Evolutionary conservation across 1,140 invertebrate genomes (phyloP), one percentile per base, ranked within the genome.

Genomic region (Nymphalis io): DNA sequence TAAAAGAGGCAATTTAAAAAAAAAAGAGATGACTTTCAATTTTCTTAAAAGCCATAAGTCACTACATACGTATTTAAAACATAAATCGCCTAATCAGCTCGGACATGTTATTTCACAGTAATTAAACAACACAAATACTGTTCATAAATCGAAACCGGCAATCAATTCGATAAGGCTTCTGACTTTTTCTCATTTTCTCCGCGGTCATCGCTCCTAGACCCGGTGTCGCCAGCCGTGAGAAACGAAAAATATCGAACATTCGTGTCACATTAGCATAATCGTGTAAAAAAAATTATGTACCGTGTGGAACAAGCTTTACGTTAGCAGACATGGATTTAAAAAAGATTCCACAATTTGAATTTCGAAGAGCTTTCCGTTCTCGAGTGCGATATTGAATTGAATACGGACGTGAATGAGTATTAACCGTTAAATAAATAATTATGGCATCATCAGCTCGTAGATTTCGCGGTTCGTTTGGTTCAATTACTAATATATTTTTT

Each of bases 151-250:
- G 39, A 60, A 27, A 48, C 39, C 38, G 58, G 53, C 65, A 61
- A 72, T 76, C 46, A 38, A 58, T 23, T 65, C 70, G 73, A 51
- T 51, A 78, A 69, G 60, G 48, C 73, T 75, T 75, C 70, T 80
- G 63, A 60, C 73, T 76, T 69, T 57, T 68, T 70, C 70, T 55
- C 64, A 73, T 80, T 79, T 82, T 79, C 68, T 58, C 73, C 58
- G 62, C 78, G 81, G 79, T 85, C 87, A 85, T 73, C 73, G 82
- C 80, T 84, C 69, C 80, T 76, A 89, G 87, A 89, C 87, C 73
- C 75, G 70, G 60, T 77, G 87, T 85, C 87, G 84, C 87, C 87
- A 55, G 60, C 68, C 80, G 84, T 87, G 85, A 81, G 80, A 88
- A 85, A 72, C 68, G 55, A 65, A 79, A 80, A 80, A 80, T 77